Base-by-base conservation (phyloP, 2,888 invertebrate species). In the Odontocerum albicorne region DNA sequence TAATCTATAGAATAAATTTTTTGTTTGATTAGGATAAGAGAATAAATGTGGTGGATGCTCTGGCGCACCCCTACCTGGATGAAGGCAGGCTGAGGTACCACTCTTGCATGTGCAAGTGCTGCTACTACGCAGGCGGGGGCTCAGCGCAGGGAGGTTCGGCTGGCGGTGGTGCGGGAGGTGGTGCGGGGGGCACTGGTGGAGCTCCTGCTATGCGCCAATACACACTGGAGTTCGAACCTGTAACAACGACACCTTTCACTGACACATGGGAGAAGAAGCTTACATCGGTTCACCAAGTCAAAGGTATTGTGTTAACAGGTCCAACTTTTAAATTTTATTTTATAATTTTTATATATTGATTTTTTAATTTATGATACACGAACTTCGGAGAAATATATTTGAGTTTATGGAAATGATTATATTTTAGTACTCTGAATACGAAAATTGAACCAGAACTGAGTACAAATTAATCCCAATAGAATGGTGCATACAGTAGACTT, bases 71-170 rank as follows among this genome's bases (percentile, higher is more conserved):
- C 4, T 99, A 98, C 77, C 79, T 99, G 63, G 97, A 97, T 70
- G 99, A 99, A 73, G 99, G 98, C 20, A 86, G 99, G 63, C 84
- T 99, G 68, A 87, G 99, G 68, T 99, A 97, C 81, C 99, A 99
- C 79, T 98, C 97, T 61, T 99, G 99, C 75, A 99, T 99, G 99
- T 99, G 99, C 82, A 91, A 91, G 71, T 99, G 99, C 70, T 99
- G 99, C 78, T 93, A 90, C 74, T 88, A 89, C 53, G 85, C 86
- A 61, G 82, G 82, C 56, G 81, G 84, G 53, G 85, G 86, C 44
- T 35, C 38, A n/a, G 36, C 38, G 7, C 71, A 72, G 45, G 72
- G 74, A 19, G 72, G 74, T 19, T 73, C 75, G 62, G 46, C 35
- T 3, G 50, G 39, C 12, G 42, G 36, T 7, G 47, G 49, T 1